Evolutionary conservation across 2,113 vertebrate species (phyloP).

Genomic region (Dicerorhinus sumatrensis): DNA sequence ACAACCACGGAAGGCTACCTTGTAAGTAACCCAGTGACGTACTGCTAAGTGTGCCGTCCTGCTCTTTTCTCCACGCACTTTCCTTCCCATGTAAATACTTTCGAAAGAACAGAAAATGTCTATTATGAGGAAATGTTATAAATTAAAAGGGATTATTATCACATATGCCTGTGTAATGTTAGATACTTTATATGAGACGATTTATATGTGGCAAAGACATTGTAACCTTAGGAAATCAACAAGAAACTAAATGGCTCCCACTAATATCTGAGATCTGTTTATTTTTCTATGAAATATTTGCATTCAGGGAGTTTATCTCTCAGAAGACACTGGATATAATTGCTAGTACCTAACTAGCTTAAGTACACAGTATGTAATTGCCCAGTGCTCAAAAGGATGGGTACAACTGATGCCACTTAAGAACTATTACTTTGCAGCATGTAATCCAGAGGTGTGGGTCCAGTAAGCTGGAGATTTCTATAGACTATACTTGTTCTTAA

Average conservation of each 20-base stretch:
- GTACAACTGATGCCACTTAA: background rate
- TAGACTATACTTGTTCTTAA: background rate
- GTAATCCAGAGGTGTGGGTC: background rate
- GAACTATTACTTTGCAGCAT: no score
- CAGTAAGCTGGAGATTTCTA: background rate
- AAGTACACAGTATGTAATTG: no score
- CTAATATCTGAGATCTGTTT: background rate
- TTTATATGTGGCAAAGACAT: background rate
- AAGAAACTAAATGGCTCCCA: background rate
- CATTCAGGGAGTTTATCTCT: background rate
- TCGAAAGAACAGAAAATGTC: background rate
- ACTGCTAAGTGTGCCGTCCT: background rate
- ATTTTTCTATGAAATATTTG: background rate
- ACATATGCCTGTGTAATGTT: background rate
- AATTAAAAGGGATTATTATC: background rate
- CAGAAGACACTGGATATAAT: background rate
- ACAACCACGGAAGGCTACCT: slow-evolving; percentile 91
- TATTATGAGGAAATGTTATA: background rate
- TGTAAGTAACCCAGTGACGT: slow-evolving; percentile 88
- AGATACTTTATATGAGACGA: background rate
- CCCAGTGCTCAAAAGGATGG: background rate
- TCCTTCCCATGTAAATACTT: background rate
- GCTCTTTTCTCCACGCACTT: background rate
- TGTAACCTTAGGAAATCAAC: background rate
- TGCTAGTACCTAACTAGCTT: background rate